phyloP scores from a whole-genome alignment of 2,888 invertebrate genomes.

The Temnothorax ravouxi region DNA sequence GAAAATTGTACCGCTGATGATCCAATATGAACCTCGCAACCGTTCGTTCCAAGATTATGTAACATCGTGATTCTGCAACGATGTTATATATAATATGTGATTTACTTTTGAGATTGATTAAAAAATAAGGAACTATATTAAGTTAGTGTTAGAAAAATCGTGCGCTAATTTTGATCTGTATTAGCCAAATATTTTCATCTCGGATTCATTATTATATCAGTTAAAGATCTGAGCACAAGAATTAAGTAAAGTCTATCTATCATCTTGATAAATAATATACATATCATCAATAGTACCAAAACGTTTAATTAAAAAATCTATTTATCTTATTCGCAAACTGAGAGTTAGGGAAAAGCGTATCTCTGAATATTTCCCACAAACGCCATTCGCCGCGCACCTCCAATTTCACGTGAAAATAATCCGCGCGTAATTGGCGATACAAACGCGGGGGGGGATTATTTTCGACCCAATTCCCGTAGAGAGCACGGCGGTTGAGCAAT shows the following conservation, averaged over 20 bases:
- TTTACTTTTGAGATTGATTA: neutral
- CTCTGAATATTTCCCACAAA: neutral
- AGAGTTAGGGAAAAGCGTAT: neutral
- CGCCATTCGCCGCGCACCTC: conserved; percentile 3
- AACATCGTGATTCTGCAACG: neutral
- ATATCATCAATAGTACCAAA: neutral
- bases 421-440: conserved; percentile 42
- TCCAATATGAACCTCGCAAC: conserved; percentile 13
- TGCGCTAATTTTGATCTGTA: neutral
- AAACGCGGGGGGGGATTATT: conserved; percentile 25
- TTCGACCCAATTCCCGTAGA: conserved; percentile 33
- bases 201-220: neutral
- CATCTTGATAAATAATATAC: neutral
- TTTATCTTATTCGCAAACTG: neutral
- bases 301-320: neutral
- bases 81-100: neutral
- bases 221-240: neutral
- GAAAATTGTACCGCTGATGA: conserved; percentile 71
- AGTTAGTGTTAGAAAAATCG: neutral
- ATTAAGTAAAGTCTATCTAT: neutral
- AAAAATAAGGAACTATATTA: neutral
- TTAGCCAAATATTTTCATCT: neutral
- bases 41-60: conserved; percentile 9
- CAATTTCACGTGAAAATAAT: conserved; percentile 31
- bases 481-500: conserved; percentile 30